Evolutionary conservation across 2,113 vertebrate species (phyloP), one percentile per base, ranked within the genome.

Genomic region (Lasiurus cinereus): DNA sequence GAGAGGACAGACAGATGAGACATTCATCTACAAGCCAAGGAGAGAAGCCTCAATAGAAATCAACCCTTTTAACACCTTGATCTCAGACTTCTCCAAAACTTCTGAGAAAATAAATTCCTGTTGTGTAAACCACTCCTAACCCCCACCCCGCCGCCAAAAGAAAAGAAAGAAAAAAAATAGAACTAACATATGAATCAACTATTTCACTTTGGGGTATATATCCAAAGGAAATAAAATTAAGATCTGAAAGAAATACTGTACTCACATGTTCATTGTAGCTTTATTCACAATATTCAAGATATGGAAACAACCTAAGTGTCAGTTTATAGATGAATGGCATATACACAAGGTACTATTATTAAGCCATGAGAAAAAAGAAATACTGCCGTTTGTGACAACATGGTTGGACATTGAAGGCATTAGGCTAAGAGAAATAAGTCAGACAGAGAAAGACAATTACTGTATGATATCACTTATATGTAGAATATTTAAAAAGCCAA

Each of bases 141-240:
- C 39, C 39, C 5, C 39, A 3, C 39, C 39, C 39, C 39, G 39
- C 39, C 39, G 8, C 56, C 8, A 56, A 21, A 29, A 27, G 39
- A 39, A 39, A 64, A 27, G 24, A 27, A 27, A 29, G 27, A 64
- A 16, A 66, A n/a, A 66, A 66, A n/a, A 66, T 16, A 66, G 64
- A 66, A 66, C 29, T 31, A 66, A 66, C 13, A 66, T 66, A 66
- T 66, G 29, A 66, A n/a, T 2, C 29, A 66, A 31, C 29, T 66
- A 66, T 66, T 66, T 66, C 29, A 31, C 13, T 31, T 66, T n/a
- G 29, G 29, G 29, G 29, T 66, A n/a, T 66, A 66, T 66, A 66
- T 66, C 29, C 29, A n/a, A n/a, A 93, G 19, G 66, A 89, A 83
- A 89, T 89, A 39, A 77, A 90, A 77, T 69, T n/a, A 76, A 69